Evolutionary conservation across 2,888 invertebrate species (phyloP), one percentile per base, ranked within the genome.

Genomic region (Crematogaster levior): DNA sequence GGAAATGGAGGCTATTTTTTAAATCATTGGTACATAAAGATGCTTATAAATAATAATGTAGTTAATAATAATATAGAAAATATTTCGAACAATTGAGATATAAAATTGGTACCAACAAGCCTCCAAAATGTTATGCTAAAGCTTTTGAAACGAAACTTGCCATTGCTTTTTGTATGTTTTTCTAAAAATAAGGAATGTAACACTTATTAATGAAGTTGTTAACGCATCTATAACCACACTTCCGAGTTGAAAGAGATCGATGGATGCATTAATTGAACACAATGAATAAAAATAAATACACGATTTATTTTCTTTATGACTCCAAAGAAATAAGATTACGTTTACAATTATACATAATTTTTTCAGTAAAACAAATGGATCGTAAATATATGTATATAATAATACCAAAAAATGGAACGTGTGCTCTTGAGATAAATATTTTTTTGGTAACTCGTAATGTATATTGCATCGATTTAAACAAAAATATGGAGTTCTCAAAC

Each of bases 221-320:
- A 7, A 60, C 6, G 21, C 12, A 37, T 60, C n/a, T 34, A 12
- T 0, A 60, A 60, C 3, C 27, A 10, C 2, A 60, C 0, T 60
- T 60, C 5, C 2, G 1, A 60, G 10, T 60, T 37, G n/a, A 21
- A 4, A 58, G 12, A 60, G 9, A 60, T 10, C 18, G 58, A 51
- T 51, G 10, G 3, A 30, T 66, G 12, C n/a, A 46, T 27, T 12
- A 37, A 66, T 34, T 18, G 18, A 15, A 15, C n/a, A 18, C 46
- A 73, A 3, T 27, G 24, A 30, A 82, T 83, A 82, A 83, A 86
- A 85, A 86, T 86, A 84, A 66, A 81, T 70, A 82, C 21, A 82
- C 3, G 37, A 85, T 88, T 86, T 89, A 85, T 86, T 89, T 84
- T 61, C 53, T 60, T 65, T 43, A 34, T 82, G 58, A 86, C 37